Conservation (phyloP, 2,113 vertebrate species). For the Athene cunicularia region DNA sequence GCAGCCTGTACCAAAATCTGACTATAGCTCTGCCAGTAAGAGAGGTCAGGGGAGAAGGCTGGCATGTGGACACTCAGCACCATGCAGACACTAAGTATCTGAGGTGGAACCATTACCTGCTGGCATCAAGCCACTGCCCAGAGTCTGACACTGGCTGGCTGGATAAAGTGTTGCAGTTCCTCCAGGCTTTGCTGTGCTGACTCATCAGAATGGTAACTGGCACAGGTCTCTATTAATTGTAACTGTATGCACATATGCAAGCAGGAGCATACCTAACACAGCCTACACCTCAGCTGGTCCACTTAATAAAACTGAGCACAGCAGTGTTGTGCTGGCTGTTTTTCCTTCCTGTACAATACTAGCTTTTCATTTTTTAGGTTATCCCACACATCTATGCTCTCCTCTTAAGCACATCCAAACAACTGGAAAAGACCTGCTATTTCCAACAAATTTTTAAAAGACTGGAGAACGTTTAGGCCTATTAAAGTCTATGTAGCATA, state of each 20-base stretch:
- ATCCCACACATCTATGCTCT: not conserved
- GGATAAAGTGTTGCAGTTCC: not conserved
- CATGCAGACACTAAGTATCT: fast-evolving
- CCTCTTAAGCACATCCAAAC: not conserved
- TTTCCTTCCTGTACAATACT: not conserved
- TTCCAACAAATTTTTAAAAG: not conserved
- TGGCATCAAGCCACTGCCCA: not conserved
- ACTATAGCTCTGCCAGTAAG: not conserved
- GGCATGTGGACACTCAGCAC: fast-evolving
- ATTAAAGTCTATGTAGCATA: not conserved
- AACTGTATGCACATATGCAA: not conserved
- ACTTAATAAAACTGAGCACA: not conserved
- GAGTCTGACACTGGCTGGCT: not conserved
- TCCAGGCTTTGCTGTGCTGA: not conserved
- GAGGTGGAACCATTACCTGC: not conserved
- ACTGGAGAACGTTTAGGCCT: not conserved
- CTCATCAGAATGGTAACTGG: not conserved
- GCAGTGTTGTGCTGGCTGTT: not conserved
- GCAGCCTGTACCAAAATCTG: not conserved
- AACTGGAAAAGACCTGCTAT: not conserved
- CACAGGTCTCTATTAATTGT: not conserved
- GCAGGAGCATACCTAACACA: not conserved
- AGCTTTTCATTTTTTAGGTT: not conserved
- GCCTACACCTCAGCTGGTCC: not conserved
- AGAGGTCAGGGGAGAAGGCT: not conserved